These are phyloP conservation scores for Tenthredo amoena DNA, from an alignment of 2,888 invertebrate genomes.

Conservation along the genomic window DNA sequence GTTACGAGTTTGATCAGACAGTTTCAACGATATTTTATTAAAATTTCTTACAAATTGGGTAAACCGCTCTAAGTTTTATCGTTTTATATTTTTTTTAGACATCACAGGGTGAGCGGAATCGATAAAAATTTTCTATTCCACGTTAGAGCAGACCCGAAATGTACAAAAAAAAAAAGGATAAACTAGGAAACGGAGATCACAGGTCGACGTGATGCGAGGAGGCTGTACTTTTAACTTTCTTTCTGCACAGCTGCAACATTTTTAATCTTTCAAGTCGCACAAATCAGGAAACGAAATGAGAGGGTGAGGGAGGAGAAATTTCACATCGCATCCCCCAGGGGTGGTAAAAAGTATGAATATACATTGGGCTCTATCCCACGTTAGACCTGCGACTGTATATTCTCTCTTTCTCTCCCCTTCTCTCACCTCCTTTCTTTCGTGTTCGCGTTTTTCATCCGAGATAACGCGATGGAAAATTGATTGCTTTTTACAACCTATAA, in stretches of 20 bases:
- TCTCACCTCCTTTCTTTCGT: neutral
- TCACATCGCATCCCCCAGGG: slow-evolving; percentile 4
- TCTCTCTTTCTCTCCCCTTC: neutral
- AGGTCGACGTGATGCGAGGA: neutral
- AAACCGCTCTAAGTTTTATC: neutral
- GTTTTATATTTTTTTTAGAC: neutral
- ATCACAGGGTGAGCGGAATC: neutral
- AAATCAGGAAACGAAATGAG: neutral
- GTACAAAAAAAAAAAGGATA: neutral
- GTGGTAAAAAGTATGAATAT: slow-evolving; percentile 45
- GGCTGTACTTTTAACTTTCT: slow-evolving; percentile 11
- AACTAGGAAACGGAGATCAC: neutral
- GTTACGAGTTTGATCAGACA: neutral
- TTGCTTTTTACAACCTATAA: slow-evolving; percentile 32
- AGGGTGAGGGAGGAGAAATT: neutral
- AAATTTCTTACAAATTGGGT: neutral
- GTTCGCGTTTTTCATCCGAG: neutral
- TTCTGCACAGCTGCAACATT: slow-evolving; percentile 16
- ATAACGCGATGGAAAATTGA: slow-evolving; percentile 41
- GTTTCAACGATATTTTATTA: neutral
- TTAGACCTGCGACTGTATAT: neutral
- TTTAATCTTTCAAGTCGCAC: slow-evolving; percentile 44
- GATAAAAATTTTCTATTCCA: neutral
- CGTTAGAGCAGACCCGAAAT: neutral
- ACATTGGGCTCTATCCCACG: neutral